Base-by-base conservation (phyloP, 2,888 invertebrate species). In the Plagodis dolabraria region DNA sequence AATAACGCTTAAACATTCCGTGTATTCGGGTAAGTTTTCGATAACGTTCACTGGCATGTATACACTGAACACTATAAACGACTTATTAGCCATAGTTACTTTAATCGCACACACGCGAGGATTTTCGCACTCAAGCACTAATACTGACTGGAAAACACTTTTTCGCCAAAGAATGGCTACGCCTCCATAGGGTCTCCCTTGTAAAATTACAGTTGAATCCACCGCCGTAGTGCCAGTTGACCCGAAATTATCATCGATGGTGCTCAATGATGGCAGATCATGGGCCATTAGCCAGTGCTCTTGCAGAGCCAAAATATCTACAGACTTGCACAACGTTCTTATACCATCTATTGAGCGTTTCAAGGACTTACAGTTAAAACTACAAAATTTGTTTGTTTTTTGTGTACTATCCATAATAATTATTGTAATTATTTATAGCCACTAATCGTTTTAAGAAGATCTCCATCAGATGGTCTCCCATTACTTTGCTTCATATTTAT, bases 151-250 rank as follows among this genome's bases (percentile, higher is more conserved):
- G 22, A 44, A 44, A 44, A 12, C 44, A 44, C 44, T 44, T 44
- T 44, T 44, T 12, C 44, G 44, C 44, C 44, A 44, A 11, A 44
- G 44, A 22, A 44, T 44, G 12, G 44, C 44, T 10, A 44, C 44
- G 5, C 40, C 40, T 1, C 40, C 40, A 10, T 40, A 40, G 0
- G 5, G 40, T 10, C 40, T 8, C 10, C 40, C 40, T 2, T 8
- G 8, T 40, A 40, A 10, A 40, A 40, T 40, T 1, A 2, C 40
- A 5, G 40, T 10, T 10, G 40, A 10, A 10, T 40, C 40, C 40
- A 40, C 40, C 8, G 40, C 40, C 5, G 40, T 10, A 9, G 40
- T 40, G 10, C 40, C 40, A 5, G 40, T 40, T 8, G 40, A 40
- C 10, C 40, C 40, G 10, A 40, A 40, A 10, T 40, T 10, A 10